phyloP scores from a whole-genome alignment of 2,113 vertebrate species.

The Verasper variegatus region DNA sequence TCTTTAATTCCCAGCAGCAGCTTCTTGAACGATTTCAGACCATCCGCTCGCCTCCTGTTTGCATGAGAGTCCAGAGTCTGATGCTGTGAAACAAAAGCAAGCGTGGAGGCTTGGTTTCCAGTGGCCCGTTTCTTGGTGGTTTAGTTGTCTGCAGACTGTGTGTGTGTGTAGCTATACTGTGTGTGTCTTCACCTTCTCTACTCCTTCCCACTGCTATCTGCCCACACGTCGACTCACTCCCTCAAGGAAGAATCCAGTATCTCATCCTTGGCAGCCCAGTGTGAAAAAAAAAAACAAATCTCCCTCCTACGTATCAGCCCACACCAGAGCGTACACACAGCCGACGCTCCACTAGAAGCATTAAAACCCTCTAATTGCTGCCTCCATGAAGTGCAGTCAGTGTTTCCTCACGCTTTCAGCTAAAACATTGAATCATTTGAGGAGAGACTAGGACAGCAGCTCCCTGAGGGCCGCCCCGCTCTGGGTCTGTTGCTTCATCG shows the following conservation, averaged over 20 bases:
- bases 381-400: conserved; percentile 4
- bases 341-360: conserved; percentile 29
- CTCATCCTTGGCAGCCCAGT: conserved; percentile 43
- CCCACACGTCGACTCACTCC: conserved; percentile 61
- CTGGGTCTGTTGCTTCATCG: conserved; percentile 14
- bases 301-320: conserved; percentile 49
- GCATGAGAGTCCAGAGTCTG: conserved; percentile 26
- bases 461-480: conserved; percentile 10
- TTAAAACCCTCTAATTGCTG: conserved; percentile 19
- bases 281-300: not conserved
- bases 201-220: conserved; percentile 45
- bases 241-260: conserved; percentile 58
- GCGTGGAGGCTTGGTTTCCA: conserved; percentile 28
- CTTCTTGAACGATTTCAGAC: conserved; percentile 25
- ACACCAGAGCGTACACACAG: conserved; percentile 24
- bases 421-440: conserved; percentile 34
- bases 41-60: not conserved
- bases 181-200: conserved; percentile 44
- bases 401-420: conserved; percentile 30
- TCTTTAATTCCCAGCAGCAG: conserved; percentile 26
- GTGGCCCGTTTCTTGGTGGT: conserved; percentile 27
- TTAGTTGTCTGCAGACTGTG: not conserved
- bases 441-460: conserved; percentile 38
- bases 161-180: not conserved
- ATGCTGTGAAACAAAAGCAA: conserved; percentile 57